phyloP scores from a whole-genome alignment of 2,113 vertebrate genomes.

The Eleginops maclovinus region DNA sequence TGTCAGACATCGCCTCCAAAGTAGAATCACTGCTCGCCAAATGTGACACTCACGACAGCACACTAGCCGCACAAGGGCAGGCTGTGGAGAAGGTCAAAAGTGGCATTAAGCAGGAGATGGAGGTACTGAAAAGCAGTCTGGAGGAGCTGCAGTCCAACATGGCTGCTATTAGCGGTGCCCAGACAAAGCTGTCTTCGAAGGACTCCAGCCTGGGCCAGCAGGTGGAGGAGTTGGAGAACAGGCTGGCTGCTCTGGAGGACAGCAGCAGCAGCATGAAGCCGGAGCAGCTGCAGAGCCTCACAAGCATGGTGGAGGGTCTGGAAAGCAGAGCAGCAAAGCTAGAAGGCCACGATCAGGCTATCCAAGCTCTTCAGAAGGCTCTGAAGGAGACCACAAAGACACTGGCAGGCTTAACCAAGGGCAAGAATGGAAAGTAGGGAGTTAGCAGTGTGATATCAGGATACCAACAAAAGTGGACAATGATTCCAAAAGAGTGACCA shows the following conservation, averaged over 20 bases:
- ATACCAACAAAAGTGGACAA: constrained; percentile 33
- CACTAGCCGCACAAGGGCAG: constrained; percentile 74
- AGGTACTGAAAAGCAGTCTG: constrained; percentile 54
- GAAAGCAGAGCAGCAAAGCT: constrained; percentile 88
- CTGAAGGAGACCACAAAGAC: constrained; percentile 85
- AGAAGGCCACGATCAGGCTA: constrained; percentile 87
- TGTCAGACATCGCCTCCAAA: constrained; percentile 73
- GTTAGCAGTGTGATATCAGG: constrained; percentile 51
- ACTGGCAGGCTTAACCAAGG: constrained; percentile 81
- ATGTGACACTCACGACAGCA: constrained; percentile 79
- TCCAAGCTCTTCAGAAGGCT: constrained; percentile 84
- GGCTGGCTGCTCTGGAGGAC: constrained; percentile 55
- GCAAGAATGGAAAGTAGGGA: constrained; percentile 76
- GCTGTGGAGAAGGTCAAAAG: constrained; percentile 53
- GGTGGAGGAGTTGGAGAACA: constrained; percentile 54
- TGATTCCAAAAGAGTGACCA: constrained; percentile 3
- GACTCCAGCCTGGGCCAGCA: constrained; percentile 77
- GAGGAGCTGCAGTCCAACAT: constrained; percentile 80
- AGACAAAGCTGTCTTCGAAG: constrained; percentile 72
- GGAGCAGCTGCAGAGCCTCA: constrained; percentile 87
- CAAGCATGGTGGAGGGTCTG: constrained; percentile 84
- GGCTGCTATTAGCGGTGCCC: constrained; percentile 71
- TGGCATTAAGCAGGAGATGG: constrained; percentile 62
- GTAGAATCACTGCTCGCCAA: constrained; percentile 82
- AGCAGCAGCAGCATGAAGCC: constrained; percentile 72